Evolutionary conservation across 1,140 invertebrate genomes (phyloP).

Genomic region (Piezodorus guildinii): DNA sequence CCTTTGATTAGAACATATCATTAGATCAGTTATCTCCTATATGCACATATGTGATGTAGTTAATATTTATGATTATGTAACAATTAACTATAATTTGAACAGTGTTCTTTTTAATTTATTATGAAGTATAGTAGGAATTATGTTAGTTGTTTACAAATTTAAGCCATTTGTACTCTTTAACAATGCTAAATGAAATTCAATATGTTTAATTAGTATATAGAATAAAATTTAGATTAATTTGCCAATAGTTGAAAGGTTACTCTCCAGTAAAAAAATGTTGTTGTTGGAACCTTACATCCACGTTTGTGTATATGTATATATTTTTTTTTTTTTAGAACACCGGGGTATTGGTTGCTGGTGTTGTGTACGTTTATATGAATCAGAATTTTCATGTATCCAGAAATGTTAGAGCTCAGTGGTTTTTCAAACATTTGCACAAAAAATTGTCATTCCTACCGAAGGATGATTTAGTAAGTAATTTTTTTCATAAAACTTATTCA

Average conservation of each 20-base stretch:
- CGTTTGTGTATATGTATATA: neutral
- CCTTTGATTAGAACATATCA: neutral
- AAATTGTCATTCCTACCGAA: conserved; percentile 40
- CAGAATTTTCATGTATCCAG: conserved; percentile 62
- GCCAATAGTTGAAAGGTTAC: neutral
- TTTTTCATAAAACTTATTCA: neutral
- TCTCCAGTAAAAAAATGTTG: neutral
- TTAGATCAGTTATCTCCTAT: too few species aligned
- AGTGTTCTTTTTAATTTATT: neutral
- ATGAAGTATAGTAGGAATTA: neutral
- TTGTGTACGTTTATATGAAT: conserved; percentile 58
- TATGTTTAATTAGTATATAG: too few species aligned
- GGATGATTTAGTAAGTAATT: conserved; percentile 23
- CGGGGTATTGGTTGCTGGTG: conserved; percentile 37
- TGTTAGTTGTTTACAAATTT: neutral
- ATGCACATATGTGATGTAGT: too few species aligned
- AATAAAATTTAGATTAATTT: neutral
- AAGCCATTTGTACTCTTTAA: too few species aligned
- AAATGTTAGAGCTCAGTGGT: conserved; percentile 64
- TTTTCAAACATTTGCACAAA: conserved; percentile 54
- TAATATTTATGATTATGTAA: neutral
- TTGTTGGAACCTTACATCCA: neutral
- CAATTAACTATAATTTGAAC: neutral
- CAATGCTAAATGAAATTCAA: too few species aligned
- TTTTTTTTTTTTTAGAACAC: conserved; percentile 17